phyloP scores from a whole-genome alignment of 2,888 invertebrate genomes.

The Epinotia bilunana region DNA sequence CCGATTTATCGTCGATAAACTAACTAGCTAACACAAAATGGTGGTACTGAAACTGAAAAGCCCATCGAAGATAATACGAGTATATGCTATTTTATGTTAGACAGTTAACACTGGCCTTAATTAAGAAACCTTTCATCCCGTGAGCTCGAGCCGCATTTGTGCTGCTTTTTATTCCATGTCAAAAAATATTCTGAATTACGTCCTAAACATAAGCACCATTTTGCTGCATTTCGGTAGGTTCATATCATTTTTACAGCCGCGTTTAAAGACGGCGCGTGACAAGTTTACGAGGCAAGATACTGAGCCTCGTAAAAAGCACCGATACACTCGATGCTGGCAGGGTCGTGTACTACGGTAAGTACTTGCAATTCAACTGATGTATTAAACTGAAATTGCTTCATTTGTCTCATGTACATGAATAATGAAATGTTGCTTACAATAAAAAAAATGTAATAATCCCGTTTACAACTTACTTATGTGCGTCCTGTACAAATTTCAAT shows the following conservation, averaged over 20 bases:
- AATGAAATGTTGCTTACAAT: background rate
- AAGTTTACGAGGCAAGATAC: conserved; percentile 42
- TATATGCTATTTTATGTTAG: background rate
- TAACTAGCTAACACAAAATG: no score
- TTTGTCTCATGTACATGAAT: background rate
- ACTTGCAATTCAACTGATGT: conserved; percentile 10
- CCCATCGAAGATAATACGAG: no score
- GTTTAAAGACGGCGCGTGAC: conserved; percentile 40
- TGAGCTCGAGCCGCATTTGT: background rate
- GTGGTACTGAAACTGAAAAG: no score
- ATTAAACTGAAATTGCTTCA: conserved; percentile 2
- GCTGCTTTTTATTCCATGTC: background rate
- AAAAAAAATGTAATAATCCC: background rate
- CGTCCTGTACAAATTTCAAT: no score
- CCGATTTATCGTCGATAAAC: no score
- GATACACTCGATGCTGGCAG: conserved; percentile 25
- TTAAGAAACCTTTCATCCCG: background rate
- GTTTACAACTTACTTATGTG: no score
- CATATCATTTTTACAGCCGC: conserved; percentile 38
- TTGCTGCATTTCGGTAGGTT: conserved; percentile 30
- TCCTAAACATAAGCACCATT: conserved; percentile 21
- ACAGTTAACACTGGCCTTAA: background rate
- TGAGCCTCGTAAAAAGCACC: conserved; percentile 31
- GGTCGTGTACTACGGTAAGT: background rate
- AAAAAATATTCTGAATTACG: conserved; percentile 1